Evolutionary conservation across 1,140 invertebrate genomes (phyloP), one percentile per base, ranked within the genome.

Genomic region (Heliconius hewitsoni): DNA sequence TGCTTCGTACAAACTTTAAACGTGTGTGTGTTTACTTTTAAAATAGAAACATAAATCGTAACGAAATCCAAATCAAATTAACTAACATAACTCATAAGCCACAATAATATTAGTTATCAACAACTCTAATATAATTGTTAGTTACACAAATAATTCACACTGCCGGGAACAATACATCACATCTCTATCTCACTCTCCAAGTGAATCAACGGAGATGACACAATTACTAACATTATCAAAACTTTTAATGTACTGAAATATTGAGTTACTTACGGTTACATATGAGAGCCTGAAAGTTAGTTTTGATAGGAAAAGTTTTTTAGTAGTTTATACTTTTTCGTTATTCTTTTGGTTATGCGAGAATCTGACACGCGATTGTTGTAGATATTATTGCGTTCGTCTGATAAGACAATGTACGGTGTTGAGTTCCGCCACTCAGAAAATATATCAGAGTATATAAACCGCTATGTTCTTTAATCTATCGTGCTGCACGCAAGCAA

Each of bases 161-260:
- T 6, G 1, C 9, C 27, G 27, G 1, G 60, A 66, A 37, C 52
- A 60, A 75, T 52, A n/a, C 23, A 55, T 75, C 52, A n/a, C 23
- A 55, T 75, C 52, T 13, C 42, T 39, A 37, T 75, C 55, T 66
- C 37, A 8, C 19, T 50, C 60, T n/a, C 8, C 52, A 60, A 66
- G 52, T 23, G 37, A 75, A 75, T 75, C 66, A 66, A 39, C 74
- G 16, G 60, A 37, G 74, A 42, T 66, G 55, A 75, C 34, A 52
- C 60, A 75, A 75, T 66, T 75, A 42, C 34, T 55, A 42, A 75
- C 55, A 27, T 75, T 75, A 75, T 75, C 30, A 50, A 19, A 75
- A 75, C 19, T 75, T 75, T 60, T 66, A 42, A 66, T 60, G 55
- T 60, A 66, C 60, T 57, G 55, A 57, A 57, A 57, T 57, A 57